A percentile compares a stretch with the other conserved stretches of the same genome.
Conservation (phyloP, 92 coral and sea anemone genomes). For the Porites cylindrica region DNA sequence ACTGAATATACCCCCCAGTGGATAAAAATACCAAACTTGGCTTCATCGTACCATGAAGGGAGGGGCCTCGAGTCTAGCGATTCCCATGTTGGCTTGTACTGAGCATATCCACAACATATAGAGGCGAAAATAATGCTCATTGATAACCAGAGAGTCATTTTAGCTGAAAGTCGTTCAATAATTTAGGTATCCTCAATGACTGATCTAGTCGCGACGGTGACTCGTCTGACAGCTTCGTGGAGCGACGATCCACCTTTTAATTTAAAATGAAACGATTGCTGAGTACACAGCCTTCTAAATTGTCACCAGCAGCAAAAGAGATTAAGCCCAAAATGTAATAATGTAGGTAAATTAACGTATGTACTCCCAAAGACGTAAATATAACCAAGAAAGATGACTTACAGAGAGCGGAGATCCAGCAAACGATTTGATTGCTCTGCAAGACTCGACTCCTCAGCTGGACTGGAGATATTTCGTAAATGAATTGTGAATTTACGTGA, state of each 20-base stretch:
- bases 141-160: background rate
- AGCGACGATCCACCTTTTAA: too few species aligned
- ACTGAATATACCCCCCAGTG: slow-evolving; percentile 92
- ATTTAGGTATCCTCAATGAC: too few species aligned
- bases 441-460: background rate
- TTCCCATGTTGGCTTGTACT: slow-evolving; percentile 79
- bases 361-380: background rate
- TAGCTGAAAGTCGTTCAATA: background rate
- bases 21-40: slow-evolving; percentile 88
- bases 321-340: background rate
- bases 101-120: background rate
- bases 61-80: slow-evolving; percentile 87
- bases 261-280: too few species aligned
- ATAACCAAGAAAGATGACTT: background rate
- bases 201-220: too few species aligned
- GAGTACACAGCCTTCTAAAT: background rate
- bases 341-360: background rate
- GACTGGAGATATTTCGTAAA: background rate
- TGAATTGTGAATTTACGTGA: background rate
- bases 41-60: slow-evolving; percentile 91
- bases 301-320: background rate
- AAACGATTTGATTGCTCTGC: background rate
- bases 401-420: background rate
- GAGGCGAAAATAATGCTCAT: background rate
- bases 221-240: too few species aligned